Evolutionary conservation across 2,113 vertebrate genomes (phyloP).

Genomic region (Nasalis larvatus): DNA sequence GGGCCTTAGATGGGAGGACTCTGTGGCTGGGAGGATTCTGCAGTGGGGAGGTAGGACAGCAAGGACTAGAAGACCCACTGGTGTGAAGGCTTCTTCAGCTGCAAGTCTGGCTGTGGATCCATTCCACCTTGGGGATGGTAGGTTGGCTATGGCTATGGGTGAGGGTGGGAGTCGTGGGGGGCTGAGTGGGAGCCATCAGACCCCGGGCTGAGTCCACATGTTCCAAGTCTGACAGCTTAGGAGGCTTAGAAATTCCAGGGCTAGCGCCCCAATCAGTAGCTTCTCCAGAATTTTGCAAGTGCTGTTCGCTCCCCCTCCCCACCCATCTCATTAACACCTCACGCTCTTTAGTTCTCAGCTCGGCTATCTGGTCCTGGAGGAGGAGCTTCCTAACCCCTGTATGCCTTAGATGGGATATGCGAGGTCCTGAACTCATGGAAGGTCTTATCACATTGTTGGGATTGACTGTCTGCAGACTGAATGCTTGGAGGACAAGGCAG

Average conservation of each 20-base stretch:
- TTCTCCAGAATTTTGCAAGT: neutral
- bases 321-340: no score
- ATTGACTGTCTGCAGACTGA: neutral
- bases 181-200: neutral
- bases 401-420: neutral
- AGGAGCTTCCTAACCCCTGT: neutral
- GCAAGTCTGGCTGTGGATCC: neutral
- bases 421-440: neutral
- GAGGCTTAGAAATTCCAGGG: neutral
- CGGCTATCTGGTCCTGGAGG: neutral
- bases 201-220: neutral
- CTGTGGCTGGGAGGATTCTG: neutral
- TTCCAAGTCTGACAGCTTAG: neutral
- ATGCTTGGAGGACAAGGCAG: neutral
- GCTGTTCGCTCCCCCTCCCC: neutral
- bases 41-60: neutral
- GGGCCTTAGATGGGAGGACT: neutral
- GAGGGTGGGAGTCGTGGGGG: neutral
- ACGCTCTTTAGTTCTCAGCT: neutral
- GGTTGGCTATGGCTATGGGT: neutral
- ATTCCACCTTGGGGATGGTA: neutral
- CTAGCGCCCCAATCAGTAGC: neutral
- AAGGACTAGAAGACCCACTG: accelerated
- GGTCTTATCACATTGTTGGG: neutral
- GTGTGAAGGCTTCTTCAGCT: accelerated